Evolutionary conservation across 2,113 vertebrate species (phyloP), one percentile per base, ranked within the genome.

Genomic region (Nanger granti): DNA sequence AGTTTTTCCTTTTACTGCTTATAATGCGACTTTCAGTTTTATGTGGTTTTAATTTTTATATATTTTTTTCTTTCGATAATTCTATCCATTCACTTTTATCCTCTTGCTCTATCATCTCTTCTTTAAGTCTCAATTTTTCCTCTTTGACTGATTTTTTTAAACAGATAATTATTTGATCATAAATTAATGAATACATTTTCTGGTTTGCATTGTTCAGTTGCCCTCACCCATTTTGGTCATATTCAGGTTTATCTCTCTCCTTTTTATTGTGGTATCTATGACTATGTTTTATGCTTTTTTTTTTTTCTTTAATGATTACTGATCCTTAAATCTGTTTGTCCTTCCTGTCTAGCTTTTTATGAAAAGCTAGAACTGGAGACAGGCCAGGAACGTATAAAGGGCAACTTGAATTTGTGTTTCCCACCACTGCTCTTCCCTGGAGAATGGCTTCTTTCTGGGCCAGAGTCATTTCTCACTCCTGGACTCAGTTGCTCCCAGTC

Each of bases 181-280:
- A 87, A 94, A 85, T 69, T 98, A 95, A 88, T 64, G 96, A 10
- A 55, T 94, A 37, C 37, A 26, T 49, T 86, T 97, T 86, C 88
- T 76, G 55, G n/a, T 91, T 64, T 92, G 37, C 49, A n/a, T 91
- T 59, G 6, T 92, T 93, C 52, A n/a, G 11, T 14, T 92, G 44
- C 49, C 66, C 76, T 64, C 85, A 69, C 79, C 7, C 49, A 20
- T 34, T 52, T 5, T 10, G 62, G 34, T 60, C 29, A 22, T 62
- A 47, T 91, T 79, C 4, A 44, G 28, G 44, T 69, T 47, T 85
- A 8, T 82, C 37, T 73, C 52, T 62, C 57, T 62, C 8, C 37
- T 17, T 91, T 13, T 34, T 60, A 12, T 55, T 82, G 6, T 20
- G 54, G 3, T 7, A 60, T 60, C n/a, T 83, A 24, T 91, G 59